These are phyloP conservation scores for Hedya salicella DNA, from an alignment of 2,888 invertebrate genomes.

Conservation along the genomic window DNA sequence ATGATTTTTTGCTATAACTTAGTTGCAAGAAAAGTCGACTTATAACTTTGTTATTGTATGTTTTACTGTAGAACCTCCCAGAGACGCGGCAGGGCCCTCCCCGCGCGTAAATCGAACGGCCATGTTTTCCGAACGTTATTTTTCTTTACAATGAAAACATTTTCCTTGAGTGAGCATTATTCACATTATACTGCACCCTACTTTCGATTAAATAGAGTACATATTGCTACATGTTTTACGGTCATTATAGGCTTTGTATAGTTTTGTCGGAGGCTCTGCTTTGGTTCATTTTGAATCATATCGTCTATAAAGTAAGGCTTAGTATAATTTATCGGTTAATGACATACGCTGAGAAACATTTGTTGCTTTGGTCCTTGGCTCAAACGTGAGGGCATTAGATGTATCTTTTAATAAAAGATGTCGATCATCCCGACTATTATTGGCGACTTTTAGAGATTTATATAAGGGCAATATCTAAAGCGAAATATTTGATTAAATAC, in stretches of 20 bases:
- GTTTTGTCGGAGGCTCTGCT: background rate
- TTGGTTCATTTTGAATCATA: background rate
- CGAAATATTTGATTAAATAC: background rate
- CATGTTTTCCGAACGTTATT: constrained; percentile 35
- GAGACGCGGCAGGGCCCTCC: background rate
- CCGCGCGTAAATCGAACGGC: constrained; percentile 11
- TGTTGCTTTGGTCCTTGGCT: constrained; percentile 15
- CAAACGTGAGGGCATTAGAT: constrained; percentile 21
- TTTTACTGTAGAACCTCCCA: constrained; percentile 1
- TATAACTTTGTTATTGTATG: background rate
- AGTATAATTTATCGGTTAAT: background rate
- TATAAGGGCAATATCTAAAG: background rate
- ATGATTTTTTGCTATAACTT: too few species aligned
- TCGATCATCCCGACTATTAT: background rate
- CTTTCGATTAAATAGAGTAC: constrained; percentile 22
- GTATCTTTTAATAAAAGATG: constrained; percentile 10
- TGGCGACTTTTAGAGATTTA: background rate
- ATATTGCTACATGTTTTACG: constrained; percentile 21
- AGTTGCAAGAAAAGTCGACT: background rate
- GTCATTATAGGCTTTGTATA: constrained; percentile 33
- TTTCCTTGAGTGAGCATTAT: constrained; percentile 14
- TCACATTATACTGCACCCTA: constrained; percentile 17
- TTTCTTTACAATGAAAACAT: constrained; percentile 40
- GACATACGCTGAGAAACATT: constrained; percentile 17
- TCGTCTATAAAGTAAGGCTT: background rate